Base-by-base conservation (phyloP, 2,797 vertebrate species). In the Mormyrops boulengeri region DNA sequence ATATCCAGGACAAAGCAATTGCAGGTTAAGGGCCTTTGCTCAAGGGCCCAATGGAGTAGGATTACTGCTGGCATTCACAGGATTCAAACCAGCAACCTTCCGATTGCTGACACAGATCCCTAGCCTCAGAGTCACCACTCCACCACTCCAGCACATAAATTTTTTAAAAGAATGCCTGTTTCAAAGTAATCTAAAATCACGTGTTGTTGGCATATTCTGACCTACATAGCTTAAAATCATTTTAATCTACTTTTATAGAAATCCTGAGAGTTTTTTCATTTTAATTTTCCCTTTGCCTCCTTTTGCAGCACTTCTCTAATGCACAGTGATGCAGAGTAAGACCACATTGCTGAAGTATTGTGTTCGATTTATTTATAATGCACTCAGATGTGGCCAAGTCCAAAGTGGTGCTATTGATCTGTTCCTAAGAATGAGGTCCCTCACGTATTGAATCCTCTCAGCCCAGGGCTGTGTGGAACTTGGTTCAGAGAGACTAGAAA, bases 371-470 rank as follows among this genome's bases (percentile, higher is more conserved):
- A 80, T 53, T 30, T 88, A 87, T 88, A 50, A 26, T 87, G 87
- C 60, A 89, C 77, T 88, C 85, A 55, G 88, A 91, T 91, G 89
- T 60, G 44, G 44, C 49, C 60, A 73, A 90, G 89, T 91, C 91
- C 88, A 90, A 91, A 92, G 91, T 90, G 87, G 62, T 49, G n/a
- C 87, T 92, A 92, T 92, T 91, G 91, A 93, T 91, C 89, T 85
- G 85, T 88, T 90, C 84, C 86, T 73, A 86, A 82, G 88, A 90
- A 90, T 69, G 77, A 77, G 8, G 50, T 91, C 90, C 85, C 89
- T 52, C 1, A 52, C 90, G 89, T 60, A 82, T 88, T 92, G 90
- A 90, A 88, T 91, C 90, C 92, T 92, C 73, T 80, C 30, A 80
- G 57, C 60, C 62, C 88, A 91, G 90, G 88, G 85, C 55, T 53